These are phyloP conservation scores for Forbesichthys agassizii DNA, from an alignment of 2,113 vertebrate genomes.

Conservation along the genomic window DNA sequence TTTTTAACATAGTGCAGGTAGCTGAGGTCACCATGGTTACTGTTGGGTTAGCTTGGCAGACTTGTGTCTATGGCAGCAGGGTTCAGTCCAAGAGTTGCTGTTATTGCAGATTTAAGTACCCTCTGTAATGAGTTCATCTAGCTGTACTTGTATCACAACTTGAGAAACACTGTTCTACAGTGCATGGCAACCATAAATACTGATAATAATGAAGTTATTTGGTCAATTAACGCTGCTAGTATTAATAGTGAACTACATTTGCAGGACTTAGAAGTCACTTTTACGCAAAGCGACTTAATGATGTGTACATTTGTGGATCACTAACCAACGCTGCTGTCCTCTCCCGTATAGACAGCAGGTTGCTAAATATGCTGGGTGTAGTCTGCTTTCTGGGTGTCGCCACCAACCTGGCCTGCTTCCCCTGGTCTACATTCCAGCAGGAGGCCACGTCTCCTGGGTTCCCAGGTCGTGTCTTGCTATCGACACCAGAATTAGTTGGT, in stretches of 20 bases:
- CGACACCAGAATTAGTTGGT: neutral
- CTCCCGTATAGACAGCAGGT: conserved; percentile 37
- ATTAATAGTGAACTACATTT: neutral
- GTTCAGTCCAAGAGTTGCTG: too few species aligned
- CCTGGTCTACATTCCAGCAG: fast-evolving
- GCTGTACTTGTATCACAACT: neutral
- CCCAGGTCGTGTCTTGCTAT: conserved; percentile 77
- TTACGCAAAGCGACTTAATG: neutral
- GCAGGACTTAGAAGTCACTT: neutral
- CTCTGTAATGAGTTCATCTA: neutral
- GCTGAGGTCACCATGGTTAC: too few species aligned
- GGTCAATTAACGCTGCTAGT: conserved; percentile 1
- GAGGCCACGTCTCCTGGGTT: conserved; percentile 30
- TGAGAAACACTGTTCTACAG: conserved; percentile 1
- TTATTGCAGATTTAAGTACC: too few species aligned
- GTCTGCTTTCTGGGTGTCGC: conserved; percentile 70
- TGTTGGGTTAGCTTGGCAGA: too few species aligned
- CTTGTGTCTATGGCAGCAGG: too few species aligned
- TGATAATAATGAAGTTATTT: conserved; percentile 17
- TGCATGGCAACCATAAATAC: neutral
- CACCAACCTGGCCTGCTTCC: conserved; percentile 44
- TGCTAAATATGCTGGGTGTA: conserved; percentile 73
- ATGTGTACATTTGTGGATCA: neutral
- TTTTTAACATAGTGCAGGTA: too few species aligned
- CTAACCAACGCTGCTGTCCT: conserved; percentile 2